Conservation (phyloP, 2,888 invertebrate species). For the Melanostoma mellinum region DNA sequence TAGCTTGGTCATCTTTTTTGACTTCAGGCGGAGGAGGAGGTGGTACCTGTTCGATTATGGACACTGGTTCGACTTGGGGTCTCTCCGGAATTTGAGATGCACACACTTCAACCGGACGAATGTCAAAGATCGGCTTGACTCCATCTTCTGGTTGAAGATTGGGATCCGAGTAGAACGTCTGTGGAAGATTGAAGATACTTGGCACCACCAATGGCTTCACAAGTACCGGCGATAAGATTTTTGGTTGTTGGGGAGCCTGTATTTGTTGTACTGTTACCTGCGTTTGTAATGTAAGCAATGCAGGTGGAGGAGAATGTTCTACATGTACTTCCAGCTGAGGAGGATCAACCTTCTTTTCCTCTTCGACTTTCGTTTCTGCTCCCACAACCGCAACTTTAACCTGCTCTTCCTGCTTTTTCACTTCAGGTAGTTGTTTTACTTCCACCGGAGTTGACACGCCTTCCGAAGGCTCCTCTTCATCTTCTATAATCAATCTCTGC, state of each 20-base stretch:
- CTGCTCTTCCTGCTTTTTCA: constrained; percentile 75
- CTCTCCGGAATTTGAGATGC: constrained; percentile 32
- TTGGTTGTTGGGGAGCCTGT: constrained; percentile 60
- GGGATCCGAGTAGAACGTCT: constrained; percentile 70
- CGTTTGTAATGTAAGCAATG: not conserved
- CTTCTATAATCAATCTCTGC: constrained; percentile 85
- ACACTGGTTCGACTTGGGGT: constrained; percentile 42
- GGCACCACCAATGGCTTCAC: constrained; percentile 62
- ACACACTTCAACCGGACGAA: constrained; percentile 58
- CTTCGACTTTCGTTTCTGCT: constrained; percentile 36
- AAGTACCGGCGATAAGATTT: constrained; percentile 49
- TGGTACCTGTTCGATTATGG: constrained; percentile 47
- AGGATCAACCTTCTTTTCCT: constrained; percentile 38
- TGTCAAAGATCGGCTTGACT: constrained; percentile 75
- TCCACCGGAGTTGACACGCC: constrained; percentile 57
- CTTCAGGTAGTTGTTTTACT: constrained; percentile 79
- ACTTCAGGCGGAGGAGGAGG: constrained; percentile 39
- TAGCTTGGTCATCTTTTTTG: constrained; percentile 74
- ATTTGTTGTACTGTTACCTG: constrained; percentile 75
- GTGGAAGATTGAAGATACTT: constrained; percentile 74
- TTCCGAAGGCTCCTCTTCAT: constrained; percentile 79
- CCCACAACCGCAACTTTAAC: constrained; percentile 38
- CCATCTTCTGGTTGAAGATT: constrained; percentile 76
- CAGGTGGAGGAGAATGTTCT: not conserved
- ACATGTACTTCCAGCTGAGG: constrained; percentile 5